Evolutionary conservation across 2,797 vertebrate genomes (phyloP), one percentile per base, ranked within the genome.

Genomic region (Myioborus melanocephalus): DNA sequence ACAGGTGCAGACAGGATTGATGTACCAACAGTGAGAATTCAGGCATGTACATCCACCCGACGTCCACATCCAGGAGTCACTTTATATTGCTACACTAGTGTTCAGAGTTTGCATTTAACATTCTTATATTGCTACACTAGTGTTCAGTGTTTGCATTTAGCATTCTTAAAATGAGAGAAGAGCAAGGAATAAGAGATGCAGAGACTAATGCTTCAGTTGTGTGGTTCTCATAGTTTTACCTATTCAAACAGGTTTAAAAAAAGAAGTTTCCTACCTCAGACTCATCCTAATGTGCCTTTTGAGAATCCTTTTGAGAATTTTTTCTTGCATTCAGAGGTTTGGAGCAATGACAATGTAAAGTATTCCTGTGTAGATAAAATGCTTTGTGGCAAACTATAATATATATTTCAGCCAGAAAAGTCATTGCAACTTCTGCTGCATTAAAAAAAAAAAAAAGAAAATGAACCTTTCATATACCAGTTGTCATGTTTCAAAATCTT

Each of bases 281-380:
- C n/a, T 44, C 77, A 91, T 66, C 34, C 26, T 85, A 86, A 90
- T 69, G n/a, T 88, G 35, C 20, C 61, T 83, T 90, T 95, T 95
- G 70, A 43, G 53, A 82, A 83, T 78, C 5, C 11, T 78, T 89
- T 84, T 61, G 52, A 55, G 68, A 91, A 24, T 4, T 60, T 90
- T 83, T 92, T 66, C 43, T 79, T 77, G 8, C 22, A 30, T 80
- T 87, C 20, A 7, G 0, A 57, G 35, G 35, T 89, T 89, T 80
- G 46, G 49, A 90, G 49, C 14, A 61, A 34, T 30, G 73, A 46
- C 57, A 90, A 46, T 39, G 77, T 41, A 70, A 35, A 56, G 26
- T 73, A 89, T 84, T 94, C 65, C 35, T 47, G 12, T 66, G 43
- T 44, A 78, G 81, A 49, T 88, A 86, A 83, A 86, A 83, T 63